These are phyloP conservation scores for Tyto alba DNA, from an alignment of 2,113 vertebrate species.

Conservation along the genomic window DNA sequence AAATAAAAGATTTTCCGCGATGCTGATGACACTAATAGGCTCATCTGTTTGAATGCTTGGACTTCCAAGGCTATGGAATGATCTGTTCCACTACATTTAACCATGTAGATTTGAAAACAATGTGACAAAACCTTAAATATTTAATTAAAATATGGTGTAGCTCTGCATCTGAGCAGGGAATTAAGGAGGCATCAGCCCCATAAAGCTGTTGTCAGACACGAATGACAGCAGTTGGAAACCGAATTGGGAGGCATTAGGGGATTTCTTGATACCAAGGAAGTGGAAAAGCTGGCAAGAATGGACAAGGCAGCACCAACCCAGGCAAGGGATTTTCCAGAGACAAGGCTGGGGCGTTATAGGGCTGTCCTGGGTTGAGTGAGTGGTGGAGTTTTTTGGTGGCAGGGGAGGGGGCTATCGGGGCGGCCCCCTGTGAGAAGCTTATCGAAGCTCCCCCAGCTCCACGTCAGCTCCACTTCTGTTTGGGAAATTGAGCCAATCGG, in stretches of 20 bases:
- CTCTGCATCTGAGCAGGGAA: not conserved
- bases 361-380: no score
- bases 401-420: no score
- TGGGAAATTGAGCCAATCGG: no score
- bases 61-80: slow-evolving; percentile 34
- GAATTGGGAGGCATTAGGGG: not conserved
- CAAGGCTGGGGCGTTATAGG: not conserved
- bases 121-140: slow-evolving; percentile 63
- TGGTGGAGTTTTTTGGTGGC: no score
- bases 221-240: not conserved
- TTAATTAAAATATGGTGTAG: slow-evolving; percentile 46
- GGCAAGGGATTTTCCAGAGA: not conserved
- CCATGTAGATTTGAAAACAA: slow-evolving; percentile 65
- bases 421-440: no score
- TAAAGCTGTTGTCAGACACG: slow-evolving; percentile 30
- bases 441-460: no score
- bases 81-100: slow-evolving; percentile 32
- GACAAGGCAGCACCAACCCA: not conserved
- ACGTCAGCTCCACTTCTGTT: no score
- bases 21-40: slow-evolving; percentile 6
- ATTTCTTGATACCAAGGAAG: not conserved
- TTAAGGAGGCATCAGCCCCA: not conserved
- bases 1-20: not conserved
- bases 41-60: not conserved
- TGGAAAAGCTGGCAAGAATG: not conserved